Evolutionary conservation across 2,888 invertebrate genomes (phyloP), one percentile per base, ranked within the genome.

Genomic region (Drosophila picticornis): DNA sequence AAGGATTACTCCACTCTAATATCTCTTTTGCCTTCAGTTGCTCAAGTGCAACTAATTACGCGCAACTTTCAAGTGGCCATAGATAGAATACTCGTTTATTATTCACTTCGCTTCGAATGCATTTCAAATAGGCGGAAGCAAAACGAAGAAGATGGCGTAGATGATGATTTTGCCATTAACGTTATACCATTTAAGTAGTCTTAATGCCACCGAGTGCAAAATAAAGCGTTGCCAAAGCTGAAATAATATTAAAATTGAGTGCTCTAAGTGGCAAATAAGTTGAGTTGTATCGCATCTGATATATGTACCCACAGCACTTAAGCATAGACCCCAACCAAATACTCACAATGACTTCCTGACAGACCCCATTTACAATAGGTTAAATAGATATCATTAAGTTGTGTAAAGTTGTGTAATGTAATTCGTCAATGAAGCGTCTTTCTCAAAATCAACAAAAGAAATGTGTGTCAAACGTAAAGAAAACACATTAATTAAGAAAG

Each of bases 1-100:
- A 51, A 27, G n/a, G 67, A 82, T 57, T 67, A 62, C 36, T 50
- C 60, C n/a, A 52, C 51, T 36, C 40, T 59, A 51, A 31, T 62
- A 63, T 77, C 61, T 57, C 76, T 66, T 72, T 59, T 57, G 57
- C 58, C 55, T 36, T 48, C 62, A 65, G 61, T 78, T 74, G 80
- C 77, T 84, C 82, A 70, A 84, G 72, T 82, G 72, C 79, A 84
- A 84, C 85, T 84, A 89, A 87, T 89, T 85, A 87, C 74, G 72
- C 63, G 64, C 69, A 88, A 79, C 84, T 87, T 77, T 80, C 55
- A 52, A 69, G 62, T 73, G 74, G 56, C 56, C 66, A 75, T 65
- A 68, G 75, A 73, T 68, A 74, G 78, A 84, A 81, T 72, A 64
- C 71, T 79, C 70, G 52, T 75, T 75, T 64, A 81, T 84, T 78